Evolutionary conservation across 1,140 invertebrate species (phyloP), one percentile per base, ranked within the genome.

Genomic region (Apocrypta bakeri): DNA sequence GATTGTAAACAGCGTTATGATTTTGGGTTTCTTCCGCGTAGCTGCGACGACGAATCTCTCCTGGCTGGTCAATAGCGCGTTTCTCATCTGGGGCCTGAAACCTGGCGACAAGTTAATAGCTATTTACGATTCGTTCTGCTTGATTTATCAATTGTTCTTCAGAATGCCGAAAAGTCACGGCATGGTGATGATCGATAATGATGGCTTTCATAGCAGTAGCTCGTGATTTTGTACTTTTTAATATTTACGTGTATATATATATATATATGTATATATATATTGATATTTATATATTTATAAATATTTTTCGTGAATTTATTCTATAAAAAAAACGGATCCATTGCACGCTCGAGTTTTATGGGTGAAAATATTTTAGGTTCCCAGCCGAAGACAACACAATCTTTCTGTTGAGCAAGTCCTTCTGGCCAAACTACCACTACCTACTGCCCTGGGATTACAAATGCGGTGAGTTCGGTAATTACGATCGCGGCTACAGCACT

Each of bases 361-460:
- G n/a, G n/a, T 61, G 56, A 64, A 66, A 72, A 72, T 83, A 85
- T 92, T 92, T 76, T 90, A 96, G 95, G 88, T 94, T 92, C 84
- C 95, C 95, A 0, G 92, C 93, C 1, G 95, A 96, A 83, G 95
- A 94, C 1, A 96, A 96, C 85, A 90, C 94, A 37, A 94, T 96
- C 6, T 97, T 97, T 85, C 88, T 97, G 42, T 85, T 97, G 0
- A 94, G 92, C 0, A 96, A 95, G 86, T 95, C 93, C 1, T 95
- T 95, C 84, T 97, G 96, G 96, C 93, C 94, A 0, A 94, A 95
- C 75, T 97, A 96, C 84, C 96, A 97, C 85, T 97, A 97, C 83
- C 85, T 96, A 2, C 86, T 96, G 3, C 95, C 96, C 0, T 94
- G 94, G 91, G 96, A 97, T 83, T 97, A 96, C 89, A 95, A 96